Percentiles rank a stretch among this genome's conserved stretches.
Conservation (phyloP, 1,140 invertebrate genomes). For the Anoplophora glabripennis region DNA sequence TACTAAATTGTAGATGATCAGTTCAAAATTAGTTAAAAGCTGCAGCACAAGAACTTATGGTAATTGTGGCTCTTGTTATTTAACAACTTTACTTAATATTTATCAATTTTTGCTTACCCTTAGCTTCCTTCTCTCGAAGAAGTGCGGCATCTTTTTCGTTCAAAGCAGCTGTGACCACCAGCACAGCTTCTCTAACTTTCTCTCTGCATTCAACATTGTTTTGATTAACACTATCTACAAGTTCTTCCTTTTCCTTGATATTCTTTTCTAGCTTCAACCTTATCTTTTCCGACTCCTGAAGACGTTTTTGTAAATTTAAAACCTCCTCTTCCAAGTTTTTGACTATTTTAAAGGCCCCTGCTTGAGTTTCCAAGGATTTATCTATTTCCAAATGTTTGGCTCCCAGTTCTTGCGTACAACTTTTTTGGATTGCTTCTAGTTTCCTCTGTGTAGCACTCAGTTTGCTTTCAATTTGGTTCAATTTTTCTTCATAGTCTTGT, state of each 20-base stretch:
- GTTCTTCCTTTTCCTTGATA: slow-evolving; percentile 28
- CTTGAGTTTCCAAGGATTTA: slow-evolving; percentile 29
- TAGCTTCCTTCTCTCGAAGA: slow-evolving; percentile 36
- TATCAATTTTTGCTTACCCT: slow-evolving; percentile 26
- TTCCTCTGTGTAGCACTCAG: slow-evolving; percentile 27
- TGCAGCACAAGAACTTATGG: too few species aligned
- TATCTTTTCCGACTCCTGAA: slow-evolving; percentile 24
- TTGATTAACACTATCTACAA: slow-evolving; percentile 28
- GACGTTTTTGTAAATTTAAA: slow-evolving; percentile 30
- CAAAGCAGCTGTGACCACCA: slow-evolving; percentile 41
- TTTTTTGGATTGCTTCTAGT: slow-evolving; percentile 28
- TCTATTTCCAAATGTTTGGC: slow-evolving; percentile 31
- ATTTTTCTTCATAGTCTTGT: slow-evolving; percentile 36
- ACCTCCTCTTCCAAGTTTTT: slow-evolving; percentile 39
- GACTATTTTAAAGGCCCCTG: slow-evolving; percentile 31
- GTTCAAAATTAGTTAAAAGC: too few species aligned
- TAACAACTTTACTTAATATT: background rate
- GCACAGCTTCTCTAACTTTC: slow-evolving; percentile 43
- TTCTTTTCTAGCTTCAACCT: slow-evolving; percentile 27
- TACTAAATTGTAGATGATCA: too few species aligned
- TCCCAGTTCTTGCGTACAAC: slow-evolving; percentile 14
- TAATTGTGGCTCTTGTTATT: background rate
- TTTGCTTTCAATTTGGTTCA: slow-evolving; percentile 31
- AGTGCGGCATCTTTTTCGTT: slow-evolving; percentile 45
- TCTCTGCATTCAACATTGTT: slow-evolving; percentile 36